Base-by-base conservation (phyloP, 2,888 invertebrate genomes). In the Eutolmus rufibarbis region DNA sequence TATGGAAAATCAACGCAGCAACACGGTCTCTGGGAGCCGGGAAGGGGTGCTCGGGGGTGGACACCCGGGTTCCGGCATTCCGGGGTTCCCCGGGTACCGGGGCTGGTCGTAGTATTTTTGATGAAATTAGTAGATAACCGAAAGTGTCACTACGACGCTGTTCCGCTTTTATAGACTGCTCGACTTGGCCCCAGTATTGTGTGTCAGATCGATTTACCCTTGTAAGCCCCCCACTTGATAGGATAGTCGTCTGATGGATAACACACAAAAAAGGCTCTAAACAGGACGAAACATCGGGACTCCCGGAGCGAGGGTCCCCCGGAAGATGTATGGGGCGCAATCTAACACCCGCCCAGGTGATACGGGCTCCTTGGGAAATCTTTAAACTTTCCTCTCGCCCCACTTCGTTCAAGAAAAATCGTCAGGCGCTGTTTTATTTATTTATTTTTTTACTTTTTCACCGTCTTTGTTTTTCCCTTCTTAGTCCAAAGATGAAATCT, bases 1-100 rank as follows among this genome's bases (percentile, higher is more conserved):
- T 84, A 84, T 84, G 82, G 82, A 79, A 79, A 79, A 79, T 79
- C 79, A 79, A 79, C 79, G 79, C 79, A 79, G 79, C 51, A 79
- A 79, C 79, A 40, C 51, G 31, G 51, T 46, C 46, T 16, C 16
- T 14, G 28, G 79, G 28, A 31, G 5, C 14, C 7, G 14, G 51
- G 31, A 4, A n/a, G 14, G 28, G 66, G 9, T 66, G 9, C 8
- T 23, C 19, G 23, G 57, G 57, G 57, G 51, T 51, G 51, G 51
- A n/a, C 51, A 51, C 5, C 51, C 51, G 7, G 51, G 66, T 66
- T 19, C 66, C 66, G 23, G 66, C 23, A 46, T 46, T 14, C 43
- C 14, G 43, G 43, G 3, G 43, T 16, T 46, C 16, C 12, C 8
- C 46, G 46, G 46, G 57, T 57, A 57, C 57, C 57, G 1, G 23